Evolutionary conservation across 2,888 invertebrate species (phyloP).

Genomic region (Sinohyriopsis cumingii): DNA sequence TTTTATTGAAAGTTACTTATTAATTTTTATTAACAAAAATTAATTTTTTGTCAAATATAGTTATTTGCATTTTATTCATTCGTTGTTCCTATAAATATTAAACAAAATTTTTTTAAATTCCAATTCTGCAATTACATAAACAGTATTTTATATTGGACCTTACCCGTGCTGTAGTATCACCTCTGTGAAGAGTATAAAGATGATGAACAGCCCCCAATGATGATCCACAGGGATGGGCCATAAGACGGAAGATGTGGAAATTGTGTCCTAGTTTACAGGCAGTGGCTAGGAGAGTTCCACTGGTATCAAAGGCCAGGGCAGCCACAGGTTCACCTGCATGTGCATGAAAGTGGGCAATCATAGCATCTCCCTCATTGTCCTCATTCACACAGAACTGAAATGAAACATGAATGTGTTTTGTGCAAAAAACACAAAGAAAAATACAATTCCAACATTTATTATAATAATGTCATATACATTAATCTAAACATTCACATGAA

Average conservation of each 20-base stretch:
- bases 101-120: background rate
- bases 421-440: background rate
- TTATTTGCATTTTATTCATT: too few relatives aligned
- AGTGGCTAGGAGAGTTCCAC: slow-evolving; percentile 90
- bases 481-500: background rate
- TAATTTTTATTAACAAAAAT: too few relatives aligned
- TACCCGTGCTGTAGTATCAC: slow-evolving; percentile 96
- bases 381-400: slow-evolving; percentile 76
- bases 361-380: slow-evolving; percentile 77
- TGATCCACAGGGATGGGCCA: slow-evolving; percentile 92
- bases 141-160: background rate
- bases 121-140: background rate
- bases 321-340: slow-evolving; percentile 85
- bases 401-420: slow-evolving; percentile 1
- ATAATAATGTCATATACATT: background rate
- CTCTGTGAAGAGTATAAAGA: slow-evolving; percentile 93
- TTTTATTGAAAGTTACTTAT: too few relatives aligned
- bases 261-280: slow-evolving; percentile 94
- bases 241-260: slow-evolving; percentile 95
- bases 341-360: slow-evolving; percentile 76
- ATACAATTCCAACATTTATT: background rate
- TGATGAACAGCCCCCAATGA: slow-evolving; percentile 86
- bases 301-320: slow-evolving; percentile 90
- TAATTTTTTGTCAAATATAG: too few relatives aligned
- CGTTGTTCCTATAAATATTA: too few relatives aligned